phyloP scores from a whole-genome alignment of 2,888 invertebrate species.

The Darwinula stevensoni region DNA sequence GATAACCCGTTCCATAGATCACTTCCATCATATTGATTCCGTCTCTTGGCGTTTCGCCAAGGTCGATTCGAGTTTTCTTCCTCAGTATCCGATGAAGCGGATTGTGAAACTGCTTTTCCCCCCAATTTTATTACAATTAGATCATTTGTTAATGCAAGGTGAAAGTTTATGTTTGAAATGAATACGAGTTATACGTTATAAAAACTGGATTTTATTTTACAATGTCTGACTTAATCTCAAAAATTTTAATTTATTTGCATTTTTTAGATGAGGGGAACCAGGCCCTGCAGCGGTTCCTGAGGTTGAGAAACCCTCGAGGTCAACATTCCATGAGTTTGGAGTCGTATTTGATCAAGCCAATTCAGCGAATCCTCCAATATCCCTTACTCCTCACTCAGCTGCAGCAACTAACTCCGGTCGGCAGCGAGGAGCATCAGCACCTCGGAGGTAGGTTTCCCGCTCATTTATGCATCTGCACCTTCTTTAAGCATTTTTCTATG shows the following conservation, averaged over 20 bases:
- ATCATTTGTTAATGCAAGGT: no score
- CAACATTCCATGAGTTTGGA: conserved; percentile 90
- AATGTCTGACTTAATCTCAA: no score
- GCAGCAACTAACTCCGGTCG: conserved; percentile 66
- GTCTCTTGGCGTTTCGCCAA: no score
- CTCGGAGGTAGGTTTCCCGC: conserved; percentile 22
- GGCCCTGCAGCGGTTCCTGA: conserved; percentile 76
- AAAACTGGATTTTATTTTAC: no score
- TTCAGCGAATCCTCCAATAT: conserved; percentile 91
- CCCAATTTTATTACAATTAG: no score
- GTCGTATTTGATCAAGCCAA: conserved; percentile 93
- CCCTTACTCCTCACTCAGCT: conserved; percentile 78
- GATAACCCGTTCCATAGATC: no score
- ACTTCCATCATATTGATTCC: no score
- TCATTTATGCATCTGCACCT: conserved; percentile 1
- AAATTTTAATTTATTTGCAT: conserved; percentile 11
- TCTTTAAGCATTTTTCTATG: neutral
- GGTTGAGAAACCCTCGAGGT: conserved; percentile 75
- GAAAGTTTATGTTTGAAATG: no score
- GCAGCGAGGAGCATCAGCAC: conserved; percentile 77
- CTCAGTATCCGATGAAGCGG: no score
- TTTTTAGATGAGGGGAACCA: conserved; percentile 71
- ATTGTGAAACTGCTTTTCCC: no score
- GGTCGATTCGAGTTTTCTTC: no score
- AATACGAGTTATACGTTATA: no score